Evolutionary conservation across 2,797 vertebrate species (phyloP), one percentile per base, ranked within the genome.

Genomic region (Xiphorhynchus erythropygius): DNA sequence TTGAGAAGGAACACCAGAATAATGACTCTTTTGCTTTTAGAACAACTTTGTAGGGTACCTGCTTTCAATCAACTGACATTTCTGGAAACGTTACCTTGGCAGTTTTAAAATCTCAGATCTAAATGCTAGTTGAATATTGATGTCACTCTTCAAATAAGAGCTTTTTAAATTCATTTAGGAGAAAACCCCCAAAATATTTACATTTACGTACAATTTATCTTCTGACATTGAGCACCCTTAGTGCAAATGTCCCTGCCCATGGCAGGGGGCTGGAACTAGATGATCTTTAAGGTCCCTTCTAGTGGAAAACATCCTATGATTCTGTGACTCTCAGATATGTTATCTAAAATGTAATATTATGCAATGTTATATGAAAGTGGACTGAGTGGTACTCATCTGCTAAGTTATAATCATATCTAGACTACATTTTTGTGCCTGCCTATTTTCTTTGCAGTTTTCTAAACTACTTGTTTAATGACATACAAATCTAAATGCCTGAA

Each of bases 1-100:
- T 93, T 71, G 84, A 84, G 60, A 71, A 93, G 81, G 68, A 93
- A 30, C 57, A 79, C 83, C 62, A 90, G 87, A 92, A 87, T 76
- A 92, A 93, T 55, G 15, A 28, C 25, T n/a, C 32, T 52, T 91
- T 49, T 84, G 13, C 77, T 92, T 93, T 93, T 84, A 90, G 73
- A 95, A 55, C 46, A 81, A 76, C 57, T 80, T 89, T 76, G 47
- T 88, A 77, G 68, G 39, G 11, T 69, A 94, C 84, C 47, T 37
- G 60, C 52, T 76, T 82, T 60, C 71, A 67, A 84, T 78, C 96
- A 90, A 80, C 60, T 63, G 47, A 46, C 19, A 14, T 84, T 71
- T 82, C 91, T 41, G 67, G 84, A 60, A 93, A n/a, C 4, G 23
- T 27, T 67, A 49, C 10, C 23, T 68, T 71, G 32, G 19, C 24